Evolutionary conservation across 2,113 vertebrate species (phyloP).

Genomic region (Carettochelys insculpta): DNA sequence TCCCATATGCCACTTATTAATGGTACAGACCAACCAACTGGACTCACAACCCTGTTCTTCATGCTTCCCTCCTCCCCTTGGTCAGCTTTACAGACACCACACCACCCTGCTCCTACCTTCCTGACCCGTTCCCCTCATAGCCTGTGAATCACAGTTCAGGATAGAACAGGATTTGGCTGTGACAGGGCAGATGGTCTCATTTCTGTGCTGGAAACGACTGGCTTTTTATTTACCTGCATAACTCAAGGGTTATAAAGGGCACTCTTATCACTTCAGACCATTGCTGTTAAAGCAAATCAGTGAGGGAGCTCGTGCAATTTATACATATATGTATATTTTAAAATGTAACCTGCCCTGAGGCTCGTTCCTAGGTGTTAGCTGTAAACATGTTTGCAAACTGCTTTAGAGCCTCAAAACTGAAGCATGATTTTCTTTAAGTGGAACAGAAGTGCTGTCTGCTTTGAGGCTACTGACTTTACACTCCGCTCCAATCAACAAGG

Average conservation of each 20-base stretch:
- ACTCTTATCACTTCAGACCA: neutral
- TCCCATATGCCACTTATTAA: neutral
- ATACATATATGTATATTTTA: neutral
- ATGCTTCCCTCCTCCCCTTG: neutral
- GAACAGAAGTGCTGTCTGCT: neutral
- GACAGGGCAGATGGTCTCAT: neutral
- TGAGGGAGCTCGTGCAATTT: neutral
- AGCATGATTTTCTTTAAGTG: neutral
- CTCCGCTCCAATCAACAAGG: neutral
- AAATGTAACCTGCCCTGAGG: neutral
- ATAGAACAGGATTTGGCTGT: neutral
- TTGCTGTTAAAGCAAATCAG: neutral
- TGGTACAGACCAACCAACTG: neutral
- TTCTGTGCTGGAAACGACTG: neutral
- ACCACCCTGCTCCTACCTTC: neutral
- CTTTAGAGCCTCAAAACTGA: neutral
- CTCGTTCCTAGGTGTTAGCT: neutral
- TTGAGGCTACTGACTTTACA: neutral
- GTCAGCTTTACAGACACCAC: no score
- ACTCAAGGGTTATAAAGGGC: neutral
- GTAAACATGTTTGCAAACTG: neutral
- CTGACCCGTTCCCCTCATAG: neutral
- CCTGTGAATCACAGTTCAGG: neutral
- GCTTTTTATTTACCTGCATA: neutral
- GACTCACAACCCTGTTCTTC: no score